Evolutionary conservation across 53 echinoderm and acorn worm genomes (phyloP), one percentile per base, ranked within the genome.

Genomic region (Astropecten irregularis): DNA sequence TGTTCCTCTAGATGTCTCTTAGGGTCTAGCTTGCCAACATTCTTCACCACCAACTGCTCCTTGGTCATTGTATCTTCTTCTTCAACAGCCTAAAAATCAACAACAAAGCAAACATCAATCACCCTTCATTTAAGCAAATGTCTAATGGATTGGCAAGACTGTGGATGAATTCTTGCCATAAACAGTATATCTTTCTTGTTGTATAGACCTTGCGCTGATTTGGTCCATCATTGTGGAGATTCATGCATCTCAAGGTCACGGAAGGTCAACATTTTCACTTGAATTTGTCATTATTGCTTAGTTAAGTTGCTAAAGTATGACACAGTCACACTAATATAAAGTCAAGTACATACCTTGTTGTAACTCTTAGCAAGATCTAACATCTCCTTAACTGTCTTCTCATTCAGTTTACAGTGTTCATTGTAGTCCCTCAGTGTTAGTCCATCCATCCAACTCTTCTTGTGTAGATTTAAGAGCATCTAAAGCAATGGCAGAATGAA

Each of bases 381-480:
- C 93, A 94, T 94, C 37, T 89, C 92, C 68, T 92, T 88, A 40
- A 94, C 94, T 7, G 93, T 91, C 3, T 71, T 84, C 77, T 96
- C 97, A 60, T 96, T 96, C 48, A 92, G 77, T 49, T 89, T 89
- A 70, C 93, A 94, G 35, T 96, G 97, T 9, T 96, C 97, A 53
- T 94, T 96, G 92, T 96, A 96, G 50, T 96, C 97, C 46, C 90
- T 82, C 44, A 96, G 38, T 42, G 89, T 96, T n/a, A 96, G 76
- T 8, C 97, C 97, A 66, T 96, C 97, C 89, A 91, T 94, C 93
- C 93, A 93, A 35, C 97, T 96, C 82, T 94, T 94, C 71, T 96
- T 93, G 88, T 96, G 97, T 11, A 96, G 85, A 82, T 96, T 96
- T 34, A 96, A 69, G 58, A 96, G 82, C 97, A 96, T 96, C 97